Evolutionary conservation across 2,113 vertebrate species (phyloP).

Genomic region (Notothenia rossii): DNA sequence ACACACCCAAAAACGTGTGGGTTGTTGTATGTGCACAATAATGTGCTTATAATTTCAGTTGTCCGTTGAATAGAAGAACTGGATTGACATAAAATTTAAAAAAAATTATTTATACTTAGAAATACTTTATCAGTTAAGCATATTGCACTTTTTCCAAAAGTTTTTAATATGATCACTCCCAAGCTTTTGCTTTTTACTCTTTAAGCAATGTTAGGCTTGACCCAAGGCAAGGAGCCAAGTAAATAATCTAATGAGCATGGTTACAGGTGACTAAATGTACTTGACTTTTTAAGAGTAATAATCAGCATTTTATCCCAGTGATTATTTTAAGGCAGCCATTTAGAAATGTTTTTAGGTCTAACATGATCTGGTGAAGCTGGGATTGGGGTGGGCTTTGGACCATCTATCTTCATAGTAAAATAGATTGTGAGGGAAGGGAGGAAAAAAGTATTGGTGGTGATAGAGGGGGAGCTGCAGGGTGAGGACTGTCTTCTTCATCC

Average conservation of each 20-base stretch:
- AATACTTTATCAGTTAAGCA: too few relatives aligned
- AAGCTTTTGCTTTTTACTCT: neutral
- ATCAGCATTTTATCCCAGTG: neutral
- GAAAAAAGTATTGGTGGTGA: constrained; percentile 7
- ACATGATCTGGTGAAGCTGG: constrained; percentile 17
- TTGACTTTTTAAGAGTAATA: too few relatives aligned
- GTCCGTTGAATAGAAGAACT: too few relatives aligned
- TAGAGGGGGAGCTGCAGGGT: neutral
- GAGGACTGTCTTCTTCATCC: constrained; percentile 3
- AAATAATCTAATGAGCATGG: too few relatives aligned
- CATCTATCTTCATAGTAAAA: constrained; percentile 18
- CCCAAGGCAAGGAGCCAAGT: too few relatives aligned
- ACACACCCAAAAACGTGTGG: too few relatives aligned
- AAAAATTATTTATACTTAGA: too few relatives aligned
- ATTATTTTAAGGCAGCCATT: neutral
- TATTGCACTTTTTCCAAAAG: too few relatives aligned
- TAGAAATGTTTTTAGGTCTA: constrained; percentile 2
- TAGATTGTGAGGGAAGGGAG: constrained; percentile 7
- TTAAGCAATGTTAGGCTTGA: neutral
- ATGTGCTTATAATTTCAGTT: too few relatives aligned
- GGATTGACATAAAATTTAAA: too few relatives aligned
- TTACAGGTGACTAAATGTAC: too few relatives aligned
- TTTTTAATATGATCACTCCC: neutral
- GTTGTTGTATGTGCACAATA: too few relatives aligned
- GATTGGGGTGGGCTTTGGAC: neutral